Conservation (phyloP, 2,888 invertebrate species). For the Melinaea menophilus region DNA sequence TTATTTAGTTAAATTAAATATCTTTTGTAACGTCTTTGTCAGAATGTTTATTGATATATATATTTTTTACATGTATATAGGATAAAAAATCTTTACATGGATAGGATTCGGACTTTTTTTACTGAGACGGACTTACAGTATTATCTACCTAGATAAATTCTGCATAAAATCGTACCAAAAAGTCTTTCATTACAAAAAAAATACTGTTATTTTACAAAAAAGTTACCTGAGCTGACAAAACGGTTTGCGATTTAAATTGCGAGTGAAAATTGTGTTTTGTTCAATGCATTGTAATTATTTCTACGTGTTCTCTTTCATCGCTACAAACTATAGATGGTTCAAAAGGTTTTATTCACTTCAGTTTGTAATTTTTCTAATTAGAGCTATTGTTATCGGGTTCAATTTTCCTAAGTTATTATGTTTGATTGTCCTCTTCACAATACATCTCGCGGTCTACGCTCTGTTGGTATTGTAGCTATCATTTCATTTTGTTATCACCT, state of each 20-base stretch:
- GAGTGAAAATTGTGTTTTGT: not conserved
- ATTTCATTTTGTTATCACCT: conserved; percentile 2
- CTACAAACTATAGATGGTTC: conserved; percentile 15
- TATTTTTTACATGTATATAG: too few relatives aligned
- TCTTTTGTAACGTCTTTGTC: not conserved
- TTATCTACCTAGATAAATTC: too few relatives aligned
- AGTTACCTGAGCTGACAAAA: too few relatives aligned
- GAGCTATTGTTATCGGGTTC: conserved; percentile 26
- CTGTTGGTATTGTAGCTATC: conserved; percentile 2
- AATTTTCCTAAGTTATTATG: conserved; percentile 22
- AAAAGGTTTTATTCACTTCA: conserved; percentile 25
- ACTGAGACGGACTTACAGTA: too few relatives aligned
- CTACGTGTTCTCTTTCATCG: conserved; percentile 20
- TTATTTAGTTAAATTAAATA: not conserved
- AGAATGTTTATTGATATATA: not conserved
- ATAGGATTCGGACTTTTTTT: too few relatives aligned
- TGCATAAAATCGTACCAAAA: too few relatives aligned
- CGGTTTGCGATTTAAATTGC: not conserved
- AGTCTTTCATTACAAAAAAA: too few relatives aligned
- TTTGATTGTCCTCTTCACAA: conserved; percentile 19
- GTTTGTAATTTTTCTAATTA: conserved; percentile 31
- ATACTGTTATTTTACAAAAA: too few relatives aligned
- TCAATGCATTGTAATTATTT: conserved; percentile 19
- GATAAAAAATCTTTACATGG: too few relatives aligned
- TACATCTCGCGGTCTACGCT: conserved; percentile 16